Percentiles rank a stretch among this genome's conserved stretches.
These are phyloP conservation scores for Nymphalis urticae DNA, from an alignment of 2,888 invertebrate genomes.

Conservation along the genomic window DNA sequence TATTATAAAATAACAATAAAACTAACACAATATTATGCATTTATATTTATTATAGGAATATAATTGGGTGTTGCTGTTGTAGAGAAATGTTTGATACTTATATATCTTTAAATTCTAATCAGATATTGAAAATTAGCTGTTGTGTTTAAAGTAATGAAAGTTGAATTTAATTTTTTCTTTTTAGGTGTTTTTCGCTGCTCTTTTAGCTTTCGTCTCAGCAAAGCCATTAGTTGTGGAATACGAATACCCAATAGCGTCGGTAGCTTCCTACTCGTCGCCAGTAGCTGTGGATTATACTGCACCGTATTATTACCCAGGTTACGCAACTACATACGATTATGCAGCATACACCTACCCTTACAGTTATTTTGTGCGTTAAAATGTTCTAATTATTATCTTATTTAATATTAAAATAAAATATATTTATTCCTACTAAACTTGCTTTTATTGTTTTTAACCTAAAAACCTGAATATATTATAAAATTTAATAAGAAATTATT, in stretches of 20 bases:
- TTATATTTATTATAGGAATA: too few relatives aligned
- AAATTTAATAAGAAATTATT: neutral
- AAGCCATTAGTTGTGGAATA: constrained; percentile 70
- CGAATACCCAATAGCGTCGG: constrained; percentile 58
- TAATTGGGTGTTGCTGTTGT: too few relatives aligned
- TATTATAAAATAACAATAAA: too few relatives aligned
- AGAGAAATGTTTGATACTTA: too few relatives aligned
- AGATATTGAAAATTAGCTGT: too few relatives aligned
- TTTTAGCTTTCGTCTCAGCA: constrained; percentile 79
- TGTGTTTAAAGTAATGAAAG: too few relatives aligned
- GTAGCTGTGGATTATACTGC: constrained; percentile 77
- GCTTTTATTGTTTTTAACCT: neutral
- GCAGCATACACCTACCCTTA: constrained; percentile 67
- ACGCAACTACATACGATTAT: constrained; percentile 58
- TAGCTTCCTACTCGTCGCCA: constrained; percentile 69
- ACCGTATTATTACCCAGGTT: constrained; percentile 67
- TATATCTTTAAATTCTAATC: too few relatives aligned
- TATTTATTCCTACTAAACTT: constrained; percentile 22
- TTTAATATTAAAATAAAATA: constrained; percentile 15
- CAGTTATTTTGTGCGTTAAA: constrained; percentile 65
- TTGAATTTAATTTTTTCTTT: constrained; percentile 33
- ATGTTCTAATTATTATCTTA: neutral
- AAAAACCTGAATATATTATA: neutral
- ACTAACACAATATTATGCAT: too few relatives aligned
- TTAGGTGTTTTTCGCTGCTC: constrained; percentile 72